A percentile compares a stretch with the other conserved stretches of the same genome.
These are phyloP conservation scores for Trypoxylus dichotomus DNA, from an alignment of 1,140 invertebrate genomes.

Conservation along the genomic window DNA sequence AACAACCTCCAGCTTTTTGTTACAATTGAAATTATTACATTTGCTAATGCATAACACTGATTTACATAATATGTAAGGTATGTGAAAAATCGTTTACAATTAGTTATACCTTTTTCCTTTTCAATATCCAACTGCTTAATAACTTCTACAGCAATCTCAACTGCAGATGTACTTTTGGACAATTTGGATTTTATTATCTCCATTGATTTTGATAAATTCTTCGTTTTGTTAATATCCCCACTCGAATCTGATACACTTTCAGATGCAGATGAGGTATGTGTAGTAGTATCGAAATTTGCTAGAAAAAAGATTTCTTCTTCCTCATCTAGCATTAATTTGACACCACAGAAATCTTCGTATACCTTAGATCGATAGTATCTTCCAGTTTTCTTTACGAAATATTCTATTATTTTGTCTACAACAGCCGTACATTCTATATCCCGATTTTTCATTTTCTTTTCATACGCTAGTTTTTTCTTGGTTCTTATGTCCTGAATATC, in stretches of 20 bases:
- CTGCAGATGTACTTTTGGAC: not conserved
- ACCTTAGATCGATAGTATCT: constrained; percentile 11
- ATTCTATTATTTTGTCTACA: constrained; percentile 6
- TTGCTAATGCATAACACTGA: no score
- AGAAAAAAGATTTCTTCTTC: constrained; percentile 10
- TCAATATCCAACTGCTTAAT: constrained; percentile 1
- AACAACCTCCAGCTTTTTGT: no score
- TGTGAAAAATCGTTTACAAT: not conserved
- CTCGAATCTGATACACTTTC: not conserved
- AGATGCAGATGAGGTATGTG: not conserved
- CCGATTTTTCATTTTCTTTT: not conserved
- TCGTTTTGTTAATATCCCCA: not conserved
- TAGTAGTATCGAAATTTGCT: not conserved
- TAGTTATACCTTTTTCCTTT: not conserved
- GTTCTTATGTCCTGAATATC: not conserved
- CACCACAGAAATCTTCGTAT: constrained; percentile 1
- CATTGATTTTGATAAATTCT: not conserved
- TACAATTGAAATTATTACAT: no score
- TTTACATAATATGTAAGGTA: no score
- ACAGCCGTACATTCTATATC: not conserved
- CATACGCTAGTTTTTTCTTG: not conserved
- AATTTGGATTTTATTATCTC: constrained; percentile 6
- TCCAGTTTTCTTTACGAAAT: constrained; percentile 1
- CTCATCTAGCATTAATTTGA: constrained; percentile 12
- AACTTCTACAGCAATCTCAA: not conserved